Evolutionary conservation across 2,888 invertebrate species (phyloP).

Genomic region (Disparrhopalites patrizii): DNA sequence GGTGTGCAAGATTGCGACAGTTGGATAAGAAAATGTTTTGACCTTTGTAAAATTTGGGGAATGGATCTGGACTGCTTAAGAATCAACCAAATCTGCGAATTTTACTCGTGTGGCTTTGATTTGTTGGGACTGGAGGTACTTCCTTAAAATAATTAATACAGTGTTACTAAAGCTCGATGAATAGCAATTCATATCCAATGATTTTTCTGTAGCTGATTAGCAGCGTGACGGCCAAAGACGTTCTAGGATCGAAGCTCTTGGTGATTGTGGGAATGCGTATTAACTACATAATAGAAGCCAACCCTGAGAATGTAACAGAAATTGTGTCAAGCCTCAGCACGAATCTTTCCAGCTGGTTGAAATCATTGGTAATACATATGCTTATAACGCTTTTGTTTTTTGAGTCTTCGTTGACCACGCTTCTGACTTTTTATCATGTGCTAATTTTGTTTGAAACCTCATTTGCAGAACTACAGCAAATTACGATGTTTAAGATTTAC

Average conservation of each 20-base stretch:
- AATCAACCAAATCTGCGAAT: slow-evolving; percentile 69
- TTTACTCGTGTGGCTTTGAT: slow-evolving; percentile 61
- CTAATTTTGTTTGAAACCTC: neutral
- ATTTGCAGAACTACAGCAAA: slow-evolving; percentile 50
- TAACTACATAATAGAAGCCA: slow-evolving; percentile 61
- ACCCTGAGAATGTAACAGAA: slow-evolving; percentile 56
- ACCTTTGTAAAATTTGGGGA: slow-evolving; percentile 71
- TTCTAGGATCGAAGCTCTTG: slow-evolving; percentile 67
- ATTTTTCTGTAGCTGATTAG: slow-evolving; percentile 57
- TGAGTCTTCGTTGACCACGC: neutral
- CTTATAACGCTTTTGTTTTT: neutral
- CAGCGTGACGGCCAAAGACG: slow-evolving; percentile 65
- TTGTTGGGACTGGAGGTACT: slow-evolving; percentile 58
- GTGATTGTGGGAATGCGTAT: slow-evolving; percentile 78
- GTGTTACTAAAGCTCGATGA: neutral
- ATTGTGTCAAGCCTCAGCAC: slow-evolving; percentile 75
- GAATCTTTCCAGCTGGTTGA: slow-evolving; percentile 69
- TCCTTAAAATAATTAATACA: slow-evolving; percentile 48
- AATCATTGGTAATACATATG: slow-evolving; percentile 55
- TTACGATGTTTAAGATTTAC: slow-evolving; percentile 50
- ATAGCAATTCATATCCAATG: too few species aligned
- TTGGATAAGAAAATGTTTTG: slow-evolving; percentile 71
- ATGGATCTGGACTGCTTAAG: slow-evolving; percentile 68
- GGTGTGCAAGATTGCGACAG: slow-evolving; percentile 55
- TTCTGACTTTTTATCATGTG: neutral